These are phyloP conservation scores for Mesorhabditis spiculigera DNA, from an alignment of 2,888 invertebrate genomes.

Conservation along the genomic window DNA sequence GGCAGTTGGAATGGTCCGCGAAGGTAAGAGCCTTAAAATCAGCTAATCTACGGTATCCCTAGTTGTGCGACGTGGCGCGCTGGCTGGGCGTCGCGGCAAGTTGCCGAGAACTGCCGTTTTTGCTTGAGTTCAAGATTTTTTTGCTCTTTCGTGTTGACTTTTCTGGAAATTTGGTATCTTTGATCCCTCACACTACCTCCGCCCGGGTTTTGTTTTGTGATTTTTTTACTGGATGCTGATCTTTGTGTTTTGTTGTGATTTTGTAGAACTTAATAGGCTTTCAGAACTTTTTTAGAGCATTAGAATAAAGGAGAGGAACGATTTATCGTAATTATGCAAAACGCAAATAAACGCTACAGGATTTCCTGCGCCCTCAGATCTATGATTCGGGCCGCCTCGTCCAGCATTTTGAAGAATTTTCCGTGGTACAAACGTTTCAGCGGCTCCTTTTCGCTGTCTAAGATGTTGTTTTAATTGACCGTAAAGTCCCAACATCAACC, in stretches of 20 bases:
- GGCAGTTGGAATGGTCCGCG: neutral
- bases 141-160: neutral
- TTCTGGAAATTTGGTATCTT: no score
- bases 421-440: neutral
- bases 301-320: neutral
- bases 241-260: no score
- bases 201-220: no score
- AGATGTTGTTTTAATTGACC: neutral
- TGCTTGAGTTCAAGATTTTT: neutral
- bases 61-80: neutral
- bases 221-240: no score
- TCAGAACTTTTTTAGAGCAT: neutral
- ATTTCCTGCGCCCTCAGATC: neutral
- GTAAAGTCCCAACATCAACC: neutral
- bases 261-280: no score
- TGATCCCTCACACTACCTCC: no score
- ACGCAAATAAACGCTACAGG: neutral
- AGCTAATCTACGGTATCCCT: neutral
- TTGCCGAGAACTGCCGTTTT: neutral
- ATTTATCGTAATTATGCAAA: neutral
- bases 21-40: neutral
- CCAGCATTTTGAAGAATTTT: neutral
- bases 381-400: neutral
- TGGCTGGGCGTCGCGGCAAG: slow-evolving; percentile 1
- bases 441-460: neutral